phyloP scores from a whole-genome alignment of 2,888 invertebrate species.

The Pardosa pseudoannulata region DNA sequence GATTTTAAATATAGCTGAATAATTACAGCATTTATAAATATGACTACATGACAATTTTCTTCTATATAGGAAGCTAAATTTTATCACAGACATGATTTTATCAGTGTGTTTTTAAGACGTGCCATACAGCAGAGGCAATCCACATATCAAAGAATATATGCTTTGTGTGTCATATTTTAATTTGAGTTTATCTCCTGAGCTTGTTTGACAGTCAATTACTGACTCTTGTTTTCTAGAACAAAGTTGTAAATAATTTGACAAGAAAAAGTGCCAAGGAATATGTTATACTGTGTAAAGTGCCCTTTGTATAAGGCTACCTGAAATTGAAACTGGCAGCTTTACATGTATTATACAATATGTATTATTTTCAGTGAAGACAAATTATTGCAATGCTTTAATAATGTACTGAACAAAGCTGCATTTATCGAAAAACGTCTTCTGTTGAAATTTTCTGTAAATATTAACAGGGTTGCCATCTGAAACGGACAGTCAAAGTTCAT shows the following conservation, averaged over 20 bases:
- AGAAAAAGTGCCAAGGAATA: conserved; percentile 1
- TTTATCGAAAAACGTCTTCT: too few species aligned
- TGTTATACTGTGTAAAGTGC: background rate
- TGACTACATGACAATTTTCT: background rate
- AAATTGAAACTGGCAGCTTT: background rate
- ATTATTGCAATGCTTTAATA: too few species aligned
- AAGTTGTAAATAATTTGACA: conserved; percentile 8
- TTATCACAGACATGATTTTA: background rate
- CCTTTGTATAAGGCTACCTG: background rate
- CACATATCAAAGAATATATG: background rate
- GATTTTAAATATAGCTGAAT: too few species aligned
- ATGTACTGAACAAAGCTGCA: too few species aligned
- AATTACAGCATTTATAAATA: too few species aligned
- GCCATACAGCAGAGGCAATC: background rate
- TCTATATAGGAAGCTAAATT: too few species aligned
- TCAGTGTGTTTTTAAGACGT: background rate
- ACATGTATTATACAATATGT: too few species aligned
- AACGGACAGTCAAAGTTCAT: too few species aligned
- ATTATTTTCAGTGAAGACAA: too few species aligned
- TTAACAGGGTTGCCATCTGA: too few species aligned
- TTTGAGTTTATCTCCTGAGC: background rate
- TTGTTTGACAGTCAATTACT: background rate
- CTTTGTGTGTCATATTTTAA: background rate
- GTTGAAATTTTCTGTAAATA: too few species aligned
- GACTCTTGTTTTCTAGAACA: background rate